Conservation (phyloP, 2,888 invertebrate species). For the Caenorhabditis virilis region DNA sequence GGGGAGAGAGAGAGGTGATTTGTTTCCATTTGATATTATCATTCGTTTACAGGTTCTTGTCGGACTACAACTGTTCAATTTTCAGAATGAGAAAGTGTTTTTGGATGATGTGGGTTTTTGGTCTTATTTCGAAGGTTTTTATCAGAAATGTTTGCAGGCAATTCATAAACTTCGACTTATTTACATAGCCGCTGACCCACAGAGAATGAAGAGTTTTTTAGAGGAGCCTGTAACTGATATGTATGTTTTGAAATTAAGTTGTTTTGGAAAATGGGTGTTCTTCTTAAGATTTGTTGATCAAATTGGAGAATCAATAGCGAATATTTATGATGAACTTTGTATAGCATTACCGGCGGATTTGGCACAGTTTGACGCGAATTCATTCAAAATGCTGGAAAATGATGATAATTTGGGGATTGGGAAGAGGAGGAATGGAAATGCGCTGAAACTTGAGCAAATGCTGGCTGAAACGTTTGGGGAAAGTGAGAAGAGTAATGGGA, state of each 20-base stretch:
- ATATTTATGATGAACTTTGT: constrained; percentile 50
- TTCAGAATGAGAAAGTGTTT: constrained; percentile 9
- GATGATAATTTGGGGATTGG: constrained; percentile 9
- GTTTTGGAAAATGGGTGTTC: no score
- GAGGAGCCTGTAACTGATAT: constrained; percentile 39
- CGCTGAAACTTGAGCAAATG: constrained; percentile 26
- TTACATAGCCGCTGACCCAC: constrained; percentile 26
- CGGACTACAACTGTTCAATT: constrained; percentile 21
- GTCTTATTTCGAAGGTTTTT: background rate
- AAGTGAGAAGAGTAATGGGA: background rate
- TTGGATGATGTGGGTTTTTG: constrained; percentile 16
- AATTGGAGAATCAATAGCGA: constrained; percentile 34
- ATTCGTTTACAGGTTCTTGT: constrained; percentile 31
- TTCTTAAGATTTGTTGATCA: constrained; percentile 40
- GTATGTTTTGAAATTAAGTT: constrained; percentile 20
- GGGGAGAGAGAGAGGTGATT: no score
- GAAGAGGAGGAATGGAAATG: constrained; percentile 24
- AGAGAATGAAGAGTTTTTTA: constrained; percentile 24
- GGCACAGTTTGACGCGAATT: constrained; percentile 28
- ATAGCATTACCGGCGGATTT: constrained; percentile 44
- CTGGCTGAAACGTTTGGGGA: constrained; percentile 10
- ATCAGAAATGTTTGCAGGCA: constrained; percentile 11
- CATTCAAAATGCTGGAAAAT: constrained; percentile 18
- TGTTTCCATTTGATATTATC: background rate
- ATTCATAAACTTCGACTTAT: constrained; percentile 36